Evolutionary conservation across 2,888 invertebrate genomes (phyloP), one percentile per base, ranked within the genome.

Genomic region (Lobophora halterata): DNA sequence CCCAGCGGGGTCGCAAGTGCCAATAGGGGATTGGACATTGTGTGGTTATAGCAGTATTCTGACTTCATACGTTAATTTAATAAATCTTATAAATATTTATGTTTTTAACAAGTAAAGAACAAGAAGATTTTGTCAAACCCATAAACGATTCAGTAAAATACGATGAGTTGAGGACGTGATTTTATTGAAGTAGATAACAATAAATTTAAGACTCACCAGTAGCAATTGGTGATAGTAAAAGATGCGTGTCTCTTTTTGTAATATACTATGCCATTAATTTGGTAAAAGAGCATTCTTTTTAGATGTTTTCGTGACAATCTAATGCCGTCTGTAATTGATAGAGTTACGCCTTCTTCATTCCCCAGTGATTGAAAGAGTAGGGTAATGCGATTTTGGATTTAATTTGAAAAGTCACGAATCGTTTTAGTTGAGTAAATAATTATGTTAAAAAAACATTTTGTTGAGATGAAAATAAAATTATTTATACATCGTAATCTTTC

Each of bases 321-420:
- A 61, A 60, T 62, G 49, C 49, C 44, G 37, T 37, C 44, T 45
- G 50, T 45, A 58, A 58, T 56, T 58, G 60, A 61, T 62, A 52
- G 57, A 55, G 55, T 35, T 43, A 43, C 41, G 51, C 33, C 41
- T 28, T 41, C 26, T 43, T 39, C 46, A 39, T 38, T 41, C 47
- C 50, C 51, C 49, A 35, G 46, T 47, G 49, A 54, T 49, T 39
- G 49, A 43, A 45, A 37, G 32, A 44, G 23, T 27, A 33, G 33
- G 39, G 39, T 32, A 34, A 37, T 51, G 31, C 47, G 30, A 46
- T 54, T 46, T 40, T 43, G 45, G 49, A 49, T 52, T 51, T 48
- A 41, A 23, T 25, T 29, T 43, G 37, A 37, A 20, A 29, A 43
- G 37, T 43, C 17, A 36, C 21, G 20, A 30, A 29, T 17, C 20